Percentiles rank a stretch among this genome's conserved stretches.
Conservation (phyloP, 1,140 invertebrate genomes). For the Papilio helenus region DNA sequence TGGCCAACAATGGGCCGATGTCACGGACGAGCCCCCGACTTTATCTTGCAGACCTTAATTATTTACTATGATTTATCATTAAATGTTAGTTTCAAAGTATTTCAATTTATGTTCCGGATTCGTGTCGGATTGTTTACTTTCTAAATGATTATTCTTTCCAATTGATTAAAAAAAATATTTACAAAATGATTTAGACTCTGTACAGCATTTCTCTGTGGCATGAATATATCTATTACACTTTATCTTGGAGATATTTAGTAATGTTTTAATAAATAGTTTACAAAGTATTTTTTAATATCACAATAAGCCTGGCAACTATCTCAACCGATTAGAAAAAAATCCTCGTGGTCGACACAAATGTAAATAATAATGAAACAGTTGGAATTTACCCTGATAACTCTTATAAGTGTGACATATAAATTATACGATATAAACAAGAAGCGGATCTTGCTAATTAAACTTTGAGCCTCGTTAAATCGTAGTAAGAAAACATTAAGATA, state of each 20-base stretch:
- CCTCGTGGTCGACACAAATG: background rate
- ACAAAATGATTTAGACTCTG: no score
- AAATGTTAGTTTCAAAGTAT: background rate
- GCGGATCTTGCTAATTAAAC: conserved; percentile 48
- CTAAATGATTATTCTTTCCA: background rate
- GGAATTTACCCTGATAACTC: conserved; percentile 14
- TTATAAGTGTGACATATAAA: conserved; percentile 38
- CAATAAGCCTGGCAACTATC: no score
- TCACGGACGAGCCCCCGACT: conserved; percentile 76
- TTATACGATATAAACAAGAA: conserved; percentile 46
- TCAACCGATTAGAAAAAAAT: no score
- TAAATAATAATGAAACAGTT: conserved; percentile 14
- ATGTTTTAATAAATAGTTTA: no score
- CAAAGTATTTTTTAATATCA: no score
- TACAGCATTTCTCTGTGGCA: no score
- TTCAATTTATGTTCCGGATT: background rate
- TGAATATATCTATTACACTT: no score
- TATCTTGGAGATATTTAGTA: no score
- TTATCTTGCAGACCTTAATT: conserved; percentile 34
- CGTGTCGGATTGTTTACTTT: background rate
- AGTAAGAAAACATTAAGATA: conserved; percentile 12
- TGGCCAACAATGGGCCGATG: conserved; percentile 60
- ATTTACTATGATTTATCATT: conserved; percentile 14
- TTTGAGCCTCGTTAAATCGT: conserved; percentile 24
- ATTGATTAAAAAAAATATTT: no score